Evolutionary conservation across 2,797 vertebrate species (phyloP), one percentile per base, ranked within the genome.

Genomic region (Fistularia commersonii): DNA sequence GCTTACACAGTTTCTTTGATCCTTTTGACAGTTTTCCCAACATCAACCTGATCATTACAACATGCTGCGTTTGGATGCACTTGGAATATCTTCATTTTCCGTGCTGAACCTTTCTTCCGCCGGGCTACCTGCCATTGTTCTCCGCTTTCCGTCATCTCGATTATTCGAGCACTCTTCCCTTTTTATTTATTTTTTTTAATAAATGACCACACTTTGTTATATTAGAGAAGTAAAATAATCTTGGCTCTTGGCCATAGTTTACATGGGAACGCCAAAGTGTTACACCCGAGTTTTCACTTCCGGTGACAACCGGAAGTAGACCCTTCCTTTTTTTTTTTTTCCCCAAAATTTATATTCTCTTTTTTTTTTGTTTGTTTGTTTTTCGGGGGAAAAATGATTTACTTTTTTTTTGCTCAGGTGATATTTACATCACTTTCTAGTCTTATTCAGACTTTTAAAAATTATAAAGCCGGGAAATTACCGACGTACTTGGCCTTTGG

Each of bases 101-200:
- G 62, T 2, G 72, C 45, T 39, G 76, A 58, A 5, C 85, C 81
- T 79, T 86, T 92, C 15, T 86, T 69, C 14, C 88, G 61, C 23
- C 84, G 72, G 13, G 84, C 86, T 4, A 82, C 64, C 71, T 89
- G 83, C 91, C 91, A 93, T 48, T 84, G 77, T 1, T 65, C 72
- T 6, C 49, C 72, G 10, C 44, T 52, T 8, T 78, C 79, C 44
- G 84, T 79, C 80, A 85, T 90, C 1, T 67, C 1, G 11, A 2
- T 1, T 12, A 1, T 36, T 46, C 47, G 11, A 2, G 14, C 15
- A 32, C 8, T 4, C 4, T 8, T 11, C 5, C 23, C 23, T n/a
- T n/a, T n/a, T n/a, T n/a, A 23, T 23, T 2, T 23, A 4, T 2
- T 2, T 45, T 23, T 15, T 0, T 23, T 34, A 11, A 6, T 6